Evolutionary conservation across 2,888 invertebrate genomes (phyloP).

Genomic region (Eupithecia vulgata): DNA sequence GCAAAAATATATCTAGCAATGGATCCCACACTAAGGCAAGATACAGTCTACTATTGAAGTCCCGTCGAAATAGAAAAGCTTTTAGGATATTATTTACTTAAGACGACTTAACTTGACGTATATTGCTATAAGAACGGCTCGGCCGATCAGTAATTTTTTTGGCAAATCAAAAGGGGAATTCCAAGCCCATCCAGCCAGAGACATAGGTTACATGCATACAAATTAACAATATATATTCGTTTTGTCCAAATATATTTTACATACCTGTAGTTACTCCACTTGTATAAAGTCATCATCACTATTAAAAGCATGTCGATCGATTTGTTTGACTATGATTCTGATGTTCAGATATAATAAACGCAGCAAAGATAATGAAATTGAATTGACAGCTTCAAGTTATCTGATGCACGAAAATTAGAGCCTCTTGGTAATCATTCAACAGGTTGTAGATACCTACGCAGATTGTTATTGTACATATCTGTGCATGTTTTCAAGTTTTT

Average conservation of each 20-base stretch:
- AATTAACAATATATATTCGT: neutral
- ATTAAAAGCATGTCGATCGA: neutral
- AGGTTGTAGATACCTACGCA: neutral
- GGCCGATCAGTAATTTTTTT: neutral
- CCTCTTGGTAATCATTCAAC: slow-evolving; percentile 1
- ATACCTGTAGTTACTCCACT: neutral
- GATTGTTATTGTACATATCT: neutral
- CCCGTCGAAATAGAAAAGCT: too few species aligned
- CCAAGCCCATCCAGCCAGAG: neutral
- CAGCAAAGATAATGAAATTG: neutral
- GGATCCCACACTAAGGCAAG: neutral
- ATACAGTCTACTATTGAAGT: neutral
- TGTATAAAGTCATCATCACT: neutral
- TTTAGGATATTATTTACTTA: too few species aligned
- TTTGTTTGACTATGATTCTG: neutral
- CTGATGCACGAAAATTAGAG: slow-evolving; percentile 11
- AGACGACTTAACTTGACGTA: too few species aligned
- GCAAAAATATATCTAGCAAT: neutral
- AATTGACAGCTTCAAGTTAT: slow-evolving; percentile 11
- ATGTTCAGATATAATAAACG: slow-evolving; percentile 1
- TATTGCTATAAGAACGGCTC: neutral
- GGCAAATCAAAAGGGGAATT: neutral
- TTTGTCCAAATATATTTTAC: neutral
- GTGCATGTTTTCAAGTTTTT: neutral
- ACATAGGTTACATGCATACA: neutral